phyloP scores from a whole-genome alignment of 2,797 vertebrate species.

The Platyrinchus mystaceus region DNA sequence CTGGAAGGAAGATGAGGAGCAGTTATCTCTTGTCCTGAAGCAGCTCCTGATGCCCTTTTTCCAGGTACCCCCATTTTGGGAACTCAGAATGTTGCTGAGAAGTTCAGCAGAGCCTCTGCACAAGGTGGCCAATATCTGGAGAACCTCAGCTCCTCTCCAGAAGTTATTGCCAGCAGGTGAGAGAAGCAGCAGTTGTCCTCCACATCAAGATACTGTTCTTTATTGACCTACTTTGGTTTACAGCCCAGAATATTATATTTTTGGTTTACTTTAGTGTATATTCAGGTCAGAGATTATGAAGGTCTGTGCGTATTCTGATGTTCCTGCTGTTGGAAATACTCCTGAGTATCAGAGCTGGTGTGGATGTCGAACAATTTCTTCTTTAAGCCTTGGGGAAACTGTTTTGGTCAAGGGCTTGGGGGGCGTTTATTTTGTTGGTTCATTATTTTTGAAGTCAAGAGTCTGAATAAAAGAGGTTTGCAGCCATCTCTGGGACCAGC shows the following conservation, averaged over 20 bases:
- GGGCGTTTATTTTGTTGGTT: background rate
- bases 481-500: background rate
- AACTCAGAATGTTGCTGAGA: background rate
- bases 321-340: background rate
- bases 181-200: background rate
- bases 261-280: background rate
- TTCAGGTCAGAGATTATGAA: background rate
- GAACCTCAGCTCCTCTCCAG: background rate
- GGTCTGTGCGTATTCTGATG: fast-evolving
- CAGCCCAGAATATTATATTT: background rate
- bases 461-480: background rate
- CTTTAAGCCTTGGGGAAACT: background rate
- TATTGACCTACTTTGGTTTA: background rate
- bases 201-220: background rate
- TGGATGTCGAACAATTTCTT: background rate
- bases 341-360: background rate
- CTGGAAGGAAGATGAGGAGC: background rate
- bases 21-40: background rate
- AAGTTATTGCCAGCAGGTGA: background rate
- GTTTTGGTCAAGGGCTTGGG: background rate
- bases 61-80: background rate
- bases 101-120: background rate
- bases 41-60: background rate
- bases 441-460: background rate
- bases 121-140: background rate